Evolutionary conservation across 2,888 invertebrate genomes (phyloP), one percentile per base, ranked within the genome.

Genomic region (Thymelicus sylvestris): DNA sequence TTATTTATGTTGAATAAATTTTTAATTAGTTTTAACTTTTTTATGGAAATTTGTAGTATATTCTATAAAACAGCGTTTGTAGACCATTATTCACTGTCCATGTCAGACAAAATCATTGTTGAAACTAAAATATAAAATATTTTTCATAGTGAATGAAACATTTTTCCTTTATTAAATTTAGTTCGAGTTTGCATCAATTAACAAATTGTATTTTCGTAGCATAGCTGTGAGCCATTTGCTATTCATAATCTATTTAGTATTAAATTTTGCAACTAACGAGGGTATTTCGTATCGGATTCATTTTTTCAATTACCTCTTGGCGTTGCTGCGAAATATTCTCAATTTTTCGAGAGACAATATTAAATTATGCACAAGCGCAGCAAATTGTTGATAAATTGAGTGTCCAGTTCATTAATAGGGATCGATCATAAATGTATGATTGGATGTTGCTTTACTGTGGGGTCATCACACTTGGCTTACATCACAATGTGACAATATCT

Each of bases 241-340:
- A 59, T 66, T 66, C 55, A 66, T 48, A 59, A 59, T 66, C 15
- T 48, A 48, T 59, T 66, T 66, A 66, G 47, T 66, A 39, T 44
- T 44, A 66, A 66, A 66, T 38, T 66, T 59, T 65, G 52, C 24
- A 57, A 57, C 57, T 66, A 19, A 66, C 41, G 66, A 19, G 44
- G 13, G 12, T 57, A 44, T 44, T 44, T 57, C 24, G 24, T 55
- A 55, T 24, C 8, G 24, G 41, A 55, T 55, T 13, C 24, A 31
- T 57, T 66, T 66, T 57, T 24, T n/a, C 39, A 61, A 61, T 55
- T 55, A 55, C 24, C 55, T 24, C 55, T 12, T 55, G 12, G 10
- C 24, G 10, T 8, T 39, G 39, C 7, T 60, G 15, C 44, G 57
- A n/a, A 63, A 57, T 57, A 55, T 57, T 66, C 15, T 41, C 44